These are phyloP conservation scores for Hypercompe scribonia DNA, from an alignment of 2,888 invertebrate genomes.

Conservation along the genomic window DNA sequence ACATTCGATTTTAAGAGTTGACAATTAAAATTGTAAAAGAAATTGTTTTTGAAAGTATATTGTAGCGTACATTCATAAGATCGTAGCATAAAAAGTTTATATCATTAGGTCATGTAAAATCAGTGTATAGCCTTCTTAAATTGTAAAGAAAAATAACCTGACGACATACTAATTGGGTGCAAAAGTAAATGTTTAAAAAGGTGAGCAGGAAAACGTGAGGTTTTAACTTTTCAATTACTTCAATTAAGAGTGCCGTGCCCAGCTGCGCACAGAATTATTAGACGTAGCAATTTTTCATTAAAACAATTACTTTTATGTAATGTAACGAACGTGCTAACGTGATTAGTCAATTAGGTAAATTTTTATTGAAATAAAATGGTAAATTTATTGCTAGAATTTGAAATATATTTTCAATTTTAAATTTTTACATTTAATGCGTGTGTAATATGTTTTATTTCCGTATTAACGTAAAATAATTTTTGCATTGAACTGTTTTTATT, in stretches of 20 bases:
- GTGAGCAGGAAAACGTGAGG: conserved; percentile 72
- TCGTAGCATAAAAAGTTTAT: background rate
- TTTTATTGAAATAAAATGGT: background rate
- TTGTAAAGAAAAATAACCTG: conserved; percentile 67
- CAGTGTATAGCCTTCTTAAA: conserved; percentile 46
- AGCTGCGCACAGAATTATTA: conserved; percentile 60
- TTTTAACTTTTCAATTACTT: conserved; percentile 82
- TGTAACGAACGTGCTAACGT: conserved; percentile 39
- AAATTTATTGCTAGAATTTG: background rate
- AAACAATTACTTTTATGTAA: conserved; percentile 46
- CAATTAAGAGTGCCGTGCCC: conserved; percentile 74
- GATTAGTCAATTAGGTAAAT: conserved; percentile 34
- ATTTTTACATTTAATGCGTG: background rate
- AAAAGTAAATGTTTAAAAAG: conserved; percentile 84
- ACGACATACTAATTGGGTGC: conserved; percentile 81
- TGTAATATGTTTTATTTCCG: background rate
- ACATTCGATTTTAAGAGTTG: background rate
- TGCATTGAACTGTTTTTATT: background rate
- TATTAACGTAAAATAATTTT: background rate
- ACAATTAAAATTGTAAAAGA: too few species aligned
- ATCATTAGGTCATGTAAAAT: background rate
- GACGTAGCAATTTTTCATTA: conserved; percentile 51
- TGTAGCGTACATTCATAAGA: background rate
- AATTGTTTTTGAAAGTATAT: background rate
- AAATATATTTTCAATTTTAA: background rate